phyloP scores from a whole-genome alignment of 2,113 vertebrate genomes.

The Regulus satrapa region DNA sequence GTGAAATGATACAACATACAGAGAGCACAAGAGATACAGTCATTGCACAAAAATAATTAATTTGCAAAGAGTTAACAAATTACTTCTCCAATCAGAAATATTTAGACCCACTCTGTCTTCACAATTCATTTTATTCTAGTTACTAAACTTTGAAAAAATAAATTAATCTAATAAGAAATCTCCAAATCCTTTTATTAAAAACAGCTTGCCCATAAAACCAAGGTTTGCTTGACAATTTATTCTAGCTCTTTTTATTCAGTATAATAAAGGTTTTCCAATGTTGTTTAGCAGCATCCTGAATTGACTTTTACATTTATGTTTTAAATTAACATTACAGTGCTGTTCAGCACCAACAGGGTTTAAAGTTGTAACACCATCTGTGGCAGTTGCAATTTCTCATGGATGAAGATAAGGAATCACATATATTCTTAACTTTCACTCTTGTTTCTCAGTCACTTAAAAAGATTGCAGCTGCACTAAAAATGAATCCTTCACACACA shows the following conservation, averaged over 20 bases:
- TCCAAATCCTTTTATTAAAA: neutral
- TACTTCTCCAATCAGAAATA: conserved; percentile 28
- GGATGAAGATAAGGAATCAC: neutral
- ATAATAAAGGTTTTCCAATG: neutral
- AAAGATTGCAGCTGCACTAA: neutral
- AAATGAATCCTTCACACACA: neutral
- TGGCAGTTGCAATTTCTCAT: neutral
- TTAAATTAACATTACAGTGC: neutral
- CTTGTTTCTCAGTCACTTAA: neutral
- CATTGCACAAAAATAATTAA: conserved; percentile 11
- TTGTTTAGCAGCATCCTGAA: neutral
- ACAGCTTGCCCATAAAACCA: neutral
- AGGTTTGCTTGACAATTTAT: neutral
- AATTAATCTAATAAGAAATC: conserved; percentile 32
- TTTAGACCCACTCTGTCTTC: conserved; percentile 23
- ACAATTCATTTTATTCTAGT: neutral
- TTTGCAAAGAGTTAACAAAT: conserved; percentile 36
- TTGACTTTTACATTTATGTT: neutral
- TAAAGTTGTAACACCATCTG: conserved; percentile 4
- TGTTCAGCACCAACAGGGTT: neutral
- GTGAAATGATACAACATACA: neutral
- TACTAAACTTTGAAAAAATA: conserved; percentile 17
- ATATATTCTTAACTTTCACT: conserved; percentile 8
- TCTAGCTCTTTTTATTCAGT: neutral
- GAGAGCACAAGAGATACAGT: neutral